phyloP scores from a whole-genome alignment of 1,140 invertebrate genomes.

The Heterodera carotae region DNA sequence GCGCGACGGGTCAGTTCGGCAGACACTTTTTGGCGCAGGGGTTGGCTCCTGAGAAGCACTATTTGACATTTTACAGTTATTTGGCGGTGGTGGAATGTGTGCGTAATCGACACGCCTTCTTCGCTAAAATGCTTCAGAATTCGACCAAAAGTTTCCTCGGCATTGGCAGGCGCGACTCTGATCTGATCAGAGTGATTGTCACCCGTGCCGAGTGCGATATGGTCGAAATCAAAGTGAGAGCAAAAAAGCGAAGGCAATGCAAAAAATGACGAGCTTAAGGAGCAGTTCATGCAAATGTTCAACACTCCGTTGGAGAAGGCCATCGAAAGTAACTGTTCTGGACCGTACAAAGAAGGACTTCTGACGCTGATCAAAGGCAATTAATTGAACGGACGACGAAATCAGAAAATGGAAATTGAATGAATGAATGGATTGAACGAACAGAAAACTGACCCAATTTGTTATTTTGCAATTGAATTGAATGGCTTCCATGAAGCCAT shows the following conservation, averaged over 20 bases:
- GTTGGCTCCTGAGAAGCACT: too few relatives aligned
- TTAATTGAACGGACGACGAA: slow-evolving; percentile 27
- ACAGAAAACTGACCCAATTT: not conserved
- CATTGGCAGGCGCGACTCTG: slow-evolving; percentile 68
- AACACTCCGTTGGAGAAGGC: slow-evolving; percentile 65
- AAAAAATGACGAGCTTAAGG: slow-evolving; percentile 44
- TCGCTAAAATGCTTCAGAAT: slow-evolving; percentile 84
- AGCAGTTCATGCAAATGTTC: slow-evolving; percentile 64
- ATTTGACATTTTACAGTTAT: slow-evolving; percentile 2
- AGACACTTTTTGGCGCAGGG: too few relatives aligned
- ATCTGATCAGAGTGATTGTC: slow-evolving; percentile 68
- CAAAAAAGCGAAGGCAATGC: not conserved
- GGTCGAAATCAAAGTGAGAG: slow-evolving; percentile 67
- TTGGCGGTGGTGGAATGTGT: slow-evolving; percentile 77
- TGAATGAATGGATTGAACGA: not conserved
- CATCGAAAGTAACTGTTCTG: slow-evolving; percentile 64
- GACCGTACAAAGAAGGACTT: slow-evolving; percentile 59
- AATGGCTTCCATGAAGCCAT: not conserved
- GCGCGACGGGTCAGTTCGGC: slow-evolving; percentile 73
- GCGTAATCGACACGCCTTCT: slow-evolving; percentile 86
- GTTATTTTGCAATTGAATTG: not conserved
- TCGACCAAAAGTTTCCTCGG: slow-evolving; percentile 73
- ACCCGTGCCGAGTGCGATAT: slow-evolving; percentile 69
- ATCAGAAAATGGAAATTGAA: slow-evolving; percentile 9
- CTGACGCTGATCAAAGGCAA: slow-evolving; percentile 61